These are phyloP conservation scores for Chrysogorgia sp. DNA, from an alignment of 92 coral and sea anemone genomes.

Conservation along the genomic window DNA sequence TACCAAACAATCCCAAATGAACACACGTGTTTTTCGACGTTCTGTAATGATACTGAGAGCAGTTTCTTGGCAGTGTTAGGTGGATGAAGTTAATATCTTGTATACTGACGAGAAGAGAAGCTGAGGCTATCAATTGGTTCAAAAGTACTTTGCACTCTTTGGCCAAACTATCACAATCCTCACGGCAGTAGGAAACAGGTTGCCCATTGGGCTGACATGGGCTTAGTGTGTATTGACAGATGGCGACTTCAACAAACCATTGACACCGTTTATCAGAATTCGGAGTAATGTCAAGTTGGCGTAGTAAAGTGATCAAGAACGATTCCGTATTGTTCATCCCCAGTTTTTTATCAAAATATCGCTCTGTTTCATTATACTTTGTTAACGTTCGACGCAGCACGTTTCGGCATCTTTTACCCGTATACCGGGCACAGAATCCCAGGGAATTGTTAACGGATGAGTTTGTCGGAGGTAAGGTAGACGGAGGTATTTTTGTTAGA, in stretches of 20 bases:
- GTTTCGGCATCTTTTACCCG: constrained; percentile 4
- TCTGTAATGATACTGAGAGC: constrained; percentile 59
- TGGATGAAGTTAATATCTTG: constrained; percentile 67
- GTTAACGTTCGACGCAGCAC: neutral
- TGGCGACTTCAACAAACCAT: constrained; percentile 33
- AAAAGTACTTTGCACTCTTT: constrained; percentile 59
- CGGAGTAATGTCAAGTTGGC: neutral
- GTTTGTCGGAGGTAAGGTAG: neutral
- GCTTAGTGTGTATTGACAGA: constrained; percentile 74
- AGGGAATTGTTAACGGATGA: neutral
- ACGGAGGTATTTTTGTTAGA: neutral
- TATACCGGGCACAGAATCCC: constrained; percentile 27
- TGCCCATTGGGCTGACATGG: constrained; percentile 63
- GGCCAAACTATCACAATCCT: constrained; percentile 81
- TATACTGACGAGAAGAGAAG: constrained; percentile 52
- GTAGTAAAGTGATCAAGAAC: neutral
- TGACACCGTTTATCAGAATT: constrained; percentile 22
- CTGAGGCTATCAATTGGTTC: constrained; percentile 74
- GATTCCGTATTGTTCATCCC: constrained; percentile 9
- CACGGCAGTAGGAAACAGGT: constrained; percentile 70
- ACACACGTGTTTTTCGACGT: constrained; percentile 60
- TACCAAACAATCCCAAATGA: constrained; percentile 88
- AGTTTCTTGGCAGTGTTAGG: constrained; percentile 75
- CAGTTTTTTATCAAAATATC: constrained; percentile 23
- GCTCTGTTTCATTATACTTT: constrained; percentile 7